These are phyloP conservation scores for Temnothorax nylanderi DNA, from an alignment of 1,140 invertebrate genomes.

Conservation along the genomic window DNA sequence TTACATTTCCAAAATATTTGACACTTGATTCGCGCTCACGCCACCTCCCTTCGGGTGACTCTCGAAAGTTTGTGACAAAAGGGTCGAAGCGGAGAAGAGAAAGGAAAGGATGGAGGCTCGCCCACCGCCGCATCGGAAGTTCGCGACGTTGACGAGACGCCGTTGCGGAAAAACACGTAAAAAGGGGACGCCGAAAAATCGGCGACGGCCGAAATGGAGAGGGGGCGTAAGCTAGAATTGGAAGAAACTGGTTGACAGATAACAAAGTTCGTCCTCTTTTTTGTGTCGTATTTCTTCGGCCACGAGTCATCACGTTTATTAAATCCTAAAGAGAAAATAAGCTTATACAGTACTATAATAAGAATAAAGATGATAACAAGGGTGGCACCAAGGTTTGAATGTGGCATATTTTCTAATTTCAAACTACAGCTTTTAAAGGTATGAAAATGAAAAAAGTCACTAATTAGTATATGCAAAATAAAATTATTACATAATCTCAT, in stretches of 20 bases:
- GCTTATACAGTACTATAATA: background rate
- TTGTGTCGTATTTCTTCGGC: constrained; percentile 17
- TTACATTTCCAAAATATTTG: constrained; percentile 66
- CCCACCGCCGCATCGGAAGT: constrained; percentile 46
- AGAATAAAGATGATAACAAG: background rate
- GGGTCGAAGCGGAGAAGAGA: constrained; percentile 13
- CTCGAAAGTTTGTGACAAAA: constrained; percentile 59
- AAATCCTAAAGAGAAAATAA: constrained; percentile 56
- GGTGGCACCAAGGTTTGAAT: background rate
- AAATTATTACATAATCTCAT: background rate
- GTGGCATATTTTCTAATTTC: background rate
- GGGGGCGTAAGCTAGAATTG: constrained; percentile 35
- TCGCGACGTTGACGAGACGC: constrained; percentile 40
- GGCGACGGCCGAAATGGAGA: constrained; percentile 56
- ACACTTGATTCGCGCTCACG: constrained; percentile 37
- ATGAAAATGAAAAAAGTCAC: background rate
- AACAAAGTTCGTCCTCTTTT: constrained; percentile 69
- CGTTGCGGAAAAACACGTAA: constrained; percentile 61
- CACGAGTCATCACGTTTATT: constrained; percentile 47
- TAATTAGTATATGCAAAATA: background rate
- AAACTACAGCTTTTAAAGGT: background rate
- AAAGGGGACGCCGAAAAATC: constrained; percentile 68
- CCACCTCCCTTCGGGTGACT: background rate
- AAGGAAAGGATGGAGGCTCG: background rate
- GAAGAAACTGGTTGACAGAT: constrained; percentile 67